Conservation (phyloP, 2,797 vertebrate species). For the Saxicola maurus region DNA sequence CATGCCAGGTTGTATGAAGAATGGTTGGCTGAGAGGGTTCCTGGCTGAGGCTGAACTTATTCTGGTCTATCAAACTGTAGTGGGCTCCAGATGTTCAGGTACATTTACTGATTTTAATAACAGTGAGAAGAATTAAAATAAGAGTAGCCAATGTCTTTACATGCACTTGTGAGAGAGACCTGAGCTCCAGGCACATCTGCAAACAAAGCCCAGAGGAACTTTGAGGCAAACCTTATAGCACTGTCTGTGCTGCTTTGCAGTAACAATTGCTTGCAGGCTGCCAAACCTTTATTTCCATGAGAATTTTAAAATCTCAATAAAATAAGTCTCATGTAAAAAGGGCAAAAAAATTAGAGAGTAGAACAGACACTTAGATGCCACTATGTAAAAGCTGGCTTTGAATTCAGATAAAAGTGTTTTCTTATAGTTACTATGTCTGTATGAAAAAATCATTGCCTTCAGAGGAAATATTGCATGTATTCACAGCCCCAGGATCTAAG, state of each 20-base stretch:
- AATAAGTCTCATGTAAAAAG: not conserved
- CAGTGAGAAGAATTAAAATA: not conserved
- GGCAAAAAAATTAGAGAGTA: not conserved
- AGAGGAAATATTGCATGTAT: not conserved
- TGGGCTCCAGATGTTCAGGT: not conserved
- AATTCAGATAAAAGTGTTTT: constrained; percentile 9
- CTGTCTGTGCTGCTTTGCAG: not conserved
- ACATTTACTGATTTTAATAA: fast-evolving
- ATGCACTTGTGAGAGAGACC: not conserved
- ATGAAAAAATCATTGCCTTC: not conserved
- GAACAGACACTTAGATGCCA: not conserved
- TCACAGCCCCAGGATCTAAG: not conserved
- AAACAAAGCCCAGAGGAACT: not conserved
- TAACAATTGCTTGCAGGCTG: not conserved
- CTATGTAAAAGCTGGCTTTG: not conserved
- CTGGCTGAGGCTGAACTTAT: not conserved
- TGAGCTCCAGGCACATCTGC: not conserved
- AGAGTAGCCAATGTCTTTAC: not conserved
- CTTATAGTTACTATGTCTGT: not conserved
- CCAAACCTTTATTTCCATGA: not conserved
- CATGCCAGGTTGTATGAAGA: not conserved
- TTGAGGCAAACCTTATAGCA: not conserved
- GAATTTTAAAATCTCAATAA: not conserved
- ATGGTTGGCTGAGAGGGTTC: not conserved
- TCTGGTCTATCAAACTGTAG: not conserved